Percentiles rank a stretch among this genome's conserved stretches.
Conservation (phyloP, 2,888 invertebrate genomes). For the Diaperis boleti region DNA sequence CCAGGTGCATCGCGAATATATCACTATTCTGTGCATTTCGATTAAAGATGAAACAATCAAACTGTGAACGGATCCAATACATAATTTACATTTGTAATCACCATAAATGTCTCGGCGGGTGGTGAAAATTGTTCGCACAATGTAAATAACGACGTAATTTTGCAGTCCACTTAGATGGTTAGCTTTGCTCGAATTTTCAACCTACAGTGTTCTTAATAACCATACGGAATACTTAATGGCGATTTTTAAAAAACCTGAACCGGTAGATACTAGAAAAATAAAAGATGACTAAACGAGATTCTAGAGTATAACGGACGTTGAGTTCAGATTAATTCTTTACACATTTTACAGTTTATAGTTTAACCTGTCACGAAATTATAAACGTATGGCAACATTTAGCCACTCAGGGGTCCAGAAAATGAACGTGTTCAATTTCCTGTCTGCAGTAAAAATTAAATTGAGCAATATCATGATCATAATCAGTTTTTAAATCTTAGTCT, state of each 20-base stretch:
- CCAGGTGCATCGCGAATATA: slow-evolving; percentile 33
- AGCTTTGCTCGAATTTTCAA: slow-evolving; percentile 9
- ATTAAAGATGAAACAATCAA: slow-evolving; percentile 36
- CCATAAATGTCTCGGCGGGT: slow-evolving; percentile 40
- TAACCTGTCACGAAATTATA: too few species aligned
- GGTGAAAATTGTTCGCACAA: slow-evolving; percentile 34
- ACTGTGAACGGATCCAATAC: slow-evolving; percentile 22
- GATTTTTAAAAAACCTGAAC: neutral
- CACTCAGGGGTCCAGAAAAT: too few species aligned
- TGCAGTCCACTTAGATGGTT: slow-evolving; percentile 15
- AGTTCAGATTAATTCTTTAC: too few species aligned
- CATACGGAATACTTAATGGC: too few species aligned
- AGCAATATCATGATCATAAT: too few species aligned
- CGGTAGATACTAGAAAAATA: neutral
- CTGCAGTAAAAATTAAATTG: too few species aligned
- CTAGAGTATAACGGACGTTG: too few species aligned
- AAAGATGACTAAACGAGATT: neutral
- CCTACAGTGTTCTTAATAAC: slow-evolving; percentile 5
- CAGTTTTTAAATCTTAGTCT: too few species aligned
- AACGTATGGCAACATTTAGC: too few species aligned
- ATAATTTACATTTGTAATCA: slow-evolving; percentile 45
- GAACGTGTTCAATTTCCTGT: too few species aligned
- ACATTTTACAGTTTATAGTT: too few species aligned
- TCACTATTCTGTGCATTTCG: slow-evolving; percentile 34
- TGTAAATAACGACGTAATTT: slow-evolving; percentile 40